Conservation (phyloP, 2,888 invertebrate genomes). For the Latheticus oryzae region DNA sequence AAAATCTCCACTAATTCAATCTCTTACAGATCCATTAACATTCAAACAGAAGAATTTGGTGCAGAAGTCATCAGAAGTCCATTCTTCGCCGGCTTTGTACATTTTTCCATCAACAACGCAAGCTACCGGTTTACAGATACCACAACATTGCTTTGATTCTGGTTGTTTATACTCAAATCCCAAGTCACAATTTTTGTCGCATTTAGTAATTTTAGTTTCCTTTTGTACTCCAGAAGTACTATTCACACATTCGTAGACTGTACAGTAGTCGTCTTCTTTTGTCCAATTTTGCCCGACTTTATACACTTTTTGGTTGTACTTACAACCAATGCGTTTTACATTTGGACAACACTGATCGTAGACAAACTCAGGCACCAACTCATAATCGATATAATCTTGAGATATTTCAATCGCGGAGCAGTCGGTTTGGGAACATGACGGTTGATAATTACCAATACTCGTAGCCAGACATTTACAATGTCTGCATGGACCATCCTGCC, state of each 20-base stretch:
- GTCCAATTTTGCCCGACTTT: conserved; percentile 73
- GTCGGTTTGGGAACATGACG: conserved; percentile 67
- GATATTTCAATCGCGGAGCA: conserved; percentile 67
- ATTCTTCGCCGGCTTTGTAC: conserved; percentile 68
- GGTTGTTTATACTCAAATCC: conserved; percentile 70
- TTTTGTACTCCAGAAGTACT: conserved; percentile 68
- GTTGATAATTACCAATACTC: conserved; percentile 57
- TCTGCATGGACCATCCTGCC: conserved; percentile 80
- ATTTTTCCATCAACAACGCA: conserved; percentile 67
- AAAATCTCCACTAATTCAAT: not conserved
- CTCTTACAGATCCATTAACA: conserved; percentile 65
- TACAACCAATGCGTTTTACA: conserved; percentile 71
- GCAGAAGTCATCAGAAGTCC: conserved; percentile 74
- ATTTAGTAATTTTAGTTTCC: conserved; percentile 68
- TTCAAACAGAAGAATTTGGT: conserved; percentile 71
- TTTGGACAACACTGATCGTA: conserved; percentile 76
- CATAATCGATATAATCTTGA: conserved; percentile 68
- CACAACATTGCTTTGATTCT: conserved; percentile 71
- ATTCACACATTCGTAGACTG: conserved; percentile 68
- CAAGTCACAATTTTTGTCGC: conserved; percentile 65
- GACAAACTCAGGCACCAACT: conserved; percentile 67
- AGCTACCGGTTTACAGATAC: conserved; percentile 72
- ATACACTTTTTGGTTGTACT: conserved; percentile 61
- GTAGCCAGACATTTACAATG: conserved; percentile 70
- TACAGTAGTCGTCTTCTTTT: conserved; percentile 68